phyloP scores from a whole-genome alignment of 23 tunicate genomes.

The Ciona savignyi region DNA sequence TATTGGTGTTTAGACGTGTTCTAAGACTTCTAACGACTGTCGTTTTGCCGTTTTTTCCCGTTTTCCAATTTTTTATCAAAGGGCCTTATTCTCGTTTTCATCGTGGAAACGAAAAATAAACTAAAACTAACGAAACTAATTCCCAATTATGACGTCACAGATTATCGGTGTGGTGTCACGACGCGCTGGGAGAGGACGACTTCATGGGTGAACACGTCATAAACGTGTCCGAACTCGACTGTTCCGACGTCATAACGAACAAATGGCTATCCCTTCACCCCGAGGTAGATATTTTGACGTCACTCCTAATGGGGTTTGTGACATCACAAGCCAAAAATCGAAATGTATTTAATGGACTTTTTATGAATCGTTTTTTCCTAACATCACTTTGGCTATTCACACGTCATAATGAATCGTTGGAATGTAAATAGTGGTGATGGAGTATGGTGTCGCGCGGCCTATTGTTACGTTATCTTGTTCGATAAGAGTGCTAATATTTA shows the following conservation, averaged over 20 bases:
- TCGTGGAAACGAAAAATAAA: too few relatives aligned
- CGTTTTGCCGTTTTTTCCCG: too few relatives aligned
- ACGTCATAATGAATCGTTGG: neutral
- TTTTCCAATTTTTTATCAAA: too few relatives aligned
- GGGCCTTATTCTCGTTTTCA: too few relatives aligned
- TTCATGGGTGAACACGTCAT: constrained; percentile 65
- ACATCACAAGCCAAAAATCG: neutral
- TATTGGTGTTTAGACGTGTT: too few relatives aligned
- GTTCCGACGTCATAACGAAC: constrained; percentile 20
- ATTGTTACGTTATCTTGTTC: neutral
- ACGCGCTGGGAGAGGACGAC: constrained; percentile 63
- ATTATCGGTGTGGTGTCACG: constrained; percentile 68
- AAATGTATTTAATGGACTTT: neutral
- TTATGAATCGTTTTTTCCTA: neutral
- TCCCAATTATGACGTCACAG: constrained; percentile 24
- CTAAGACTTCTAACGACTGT: too few relatives aligned
- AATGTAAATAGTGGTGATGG: neutral
- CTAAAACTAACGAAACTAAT: too few relatives aligned
- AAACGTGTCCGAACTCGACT: constrained; percentile 28
- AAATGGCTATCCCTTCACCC: constrained; percentile 51
- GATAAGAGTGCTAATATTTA: neutral
- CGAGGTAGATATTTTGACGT: too few relatives aligned
- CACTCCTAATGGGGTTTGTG: neutral
- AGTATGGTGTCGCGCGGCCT: neutral
- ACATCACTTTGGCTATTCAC: neutral